A percentile compares a stretch with the other conserved stretches of the same genome.
These are phyloP conservation scores for Sinopyrophorus schimmeli DNA, from an alignment of 2,888 invertebrate genomes.

Conservation along the genomic window DNA sequence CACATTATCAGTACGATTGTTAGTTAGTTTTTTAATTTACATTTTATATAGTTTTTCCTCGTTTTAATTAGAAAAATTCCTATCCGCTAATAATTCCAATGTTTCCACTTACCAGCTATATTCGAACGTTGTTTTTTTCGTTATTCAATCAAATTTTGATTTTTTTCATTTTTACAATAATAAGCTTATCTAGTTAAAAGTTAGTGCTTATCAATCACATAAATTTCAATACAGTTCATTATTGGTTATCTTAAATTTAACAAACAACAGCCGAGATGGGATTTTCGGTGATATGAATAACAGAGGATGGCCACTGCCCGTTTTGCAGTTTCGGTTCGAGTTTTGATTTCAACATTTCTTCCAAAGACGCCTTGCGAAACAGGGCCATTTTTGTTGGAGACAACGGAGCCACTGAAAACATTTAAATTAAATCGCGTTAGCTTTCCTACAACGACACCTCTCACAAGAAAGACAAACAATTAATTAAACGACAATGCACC, in stretches of 20 bases:
- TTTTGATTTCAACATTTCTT: constrained; percentile 58
- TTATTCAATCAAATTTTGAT: constrained; percentile 5
- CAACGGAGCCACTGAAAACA: constrained; percentile 68
- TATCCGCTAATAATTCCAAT: constrained; percentile 8
- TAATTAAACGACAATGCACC: background rate
- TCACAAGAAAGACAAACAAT: too few species aligned
- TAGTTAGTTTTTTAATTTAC: too few species aligned
- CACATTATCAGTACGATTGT: constrained; percentile 8
- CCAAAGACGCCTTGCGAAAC: constrained; percentile 65
- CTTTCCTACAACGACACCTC: too few species aligned
- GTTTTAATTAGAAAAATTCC: constrained; percentile 11
- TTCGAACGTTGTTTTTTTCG: too few species aligned
- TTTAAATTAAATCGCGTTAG: constrained; percentile 15
- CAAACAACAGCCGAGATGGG: constrained; percentile 77
- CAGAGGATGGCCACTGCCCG: constrained; percentile 62
- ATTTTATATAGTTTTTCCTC: background rate
- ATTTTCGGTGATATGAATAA: constrained; percentile 78
- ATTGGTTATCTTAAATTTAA: constrained; percentile 54
- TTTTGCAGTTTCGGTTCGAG: constrained; percentile 46
- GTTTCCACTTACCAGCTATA: constrained; percentile 16
- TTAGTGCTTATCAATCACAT: constrained; percentile 17
- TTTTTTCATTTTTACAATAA: too few species aligned
- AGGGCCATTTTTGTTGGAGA: constrained; percentile 71
- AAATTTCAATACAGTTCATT: constrained; percentile 45
- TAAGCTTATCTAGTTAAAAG: constrained; percentile 11